Percentiles rank a stretch among this genome's conserved stretches.
These are phyloP conservation scores for Drosophila neoperkinsi DNA, from an alignment of 2,888 invertebrate genomes.

Conservation along the genomic window DNA sequence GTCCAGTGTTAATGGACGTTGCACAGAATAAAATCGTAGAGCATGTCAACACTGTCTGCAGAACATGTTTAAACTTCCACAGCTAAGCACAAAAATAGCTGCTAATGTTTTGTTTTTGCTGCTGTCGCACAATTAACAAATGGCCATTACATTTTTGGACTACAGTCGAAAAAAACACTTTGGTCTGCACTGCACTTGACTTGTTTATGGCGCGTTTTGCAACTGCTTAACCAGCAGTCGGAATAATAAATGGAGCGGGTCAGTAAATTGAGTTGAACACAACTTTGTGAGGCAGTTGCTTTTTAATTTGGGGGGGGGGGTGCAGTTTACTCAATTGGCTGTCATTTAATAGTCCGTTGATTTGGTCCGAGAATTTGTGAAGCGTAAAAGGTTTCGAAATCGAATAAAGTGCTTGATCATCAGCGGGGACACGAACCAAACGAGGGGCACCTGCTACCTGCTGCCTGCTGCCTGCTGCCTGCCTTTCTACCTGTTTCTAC, in stretches of 20 bases:
- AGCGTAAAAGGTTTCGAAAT: conserved; percentile 21
- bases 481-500: not conserved
- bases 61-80: not conserved
- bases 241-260: conserved; percentile 55
- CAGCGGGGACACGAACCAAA: conserved; percentile 14
- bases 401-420: conserved; percentile 64
- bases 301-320: not conserved
- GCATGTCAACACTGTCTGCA: conserved; percentile 3
- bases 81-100: not conserved
- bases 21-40: not conserved
- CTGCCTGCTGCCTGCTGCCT: not conserved
- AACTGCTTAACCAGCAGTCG: not conserved
- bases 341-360: conserved; percentile 25
- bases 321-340: conserved; percentile 26
- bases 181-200: conserved; percentile 1
- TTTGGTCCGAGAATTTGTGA: conserved; percentile 8
- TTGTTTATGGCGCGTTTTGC: conserved; percentile 9
- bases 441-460: conserved; percentile 26
- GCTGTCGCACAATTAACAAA: conserved; percentile 9
- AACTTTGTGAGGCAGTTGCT: conserved; percentile 27
- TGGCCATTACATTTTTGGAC: not conserved
- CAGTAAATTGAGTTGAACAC: conserved; percentile 26
- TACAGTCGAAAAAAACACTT: not conserved
- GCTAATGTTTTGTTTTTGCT: not conserved
- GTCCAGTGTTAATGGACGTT: not conserved